phyloP scores from a whole-genome alignment of 2,797 vertebrate species.

The Allobates femoralis region DNA sequence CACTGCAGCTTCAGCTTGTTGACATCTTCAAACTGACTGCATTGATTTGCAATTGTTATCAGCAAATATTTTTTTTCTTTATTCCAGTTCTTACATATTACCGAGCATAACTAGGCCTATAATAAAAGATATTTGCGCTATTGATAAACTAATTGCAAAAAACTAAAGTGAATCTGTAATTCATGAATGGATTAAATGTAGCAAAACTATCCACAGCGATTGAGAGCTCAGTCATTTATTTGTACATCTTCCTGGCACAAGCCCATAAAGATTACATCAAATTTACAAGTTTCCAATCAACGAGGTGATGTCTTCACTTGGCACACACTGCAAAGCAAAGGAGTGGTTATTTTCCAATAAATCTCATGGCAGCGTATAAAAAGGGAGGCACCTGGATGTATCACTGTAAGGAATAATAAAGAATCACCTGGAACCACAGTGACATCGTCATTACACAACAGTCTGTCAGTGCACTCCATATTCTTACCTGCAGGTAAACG shows the following conservation, averaged over 20 bases:
- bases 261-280: not conserved
- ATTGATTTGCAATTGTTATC: not conserved
- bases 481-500: conserved; percentile 75
- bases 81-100: not conserved
- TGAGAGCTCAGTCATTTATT: not conserved
- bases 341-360: not conserved
- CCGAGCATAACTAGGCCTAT: not conserved
- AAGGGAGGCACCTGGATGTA: conserved; percentile 16
- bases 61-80: not conserved
- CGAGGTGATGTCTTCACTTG: not conserved
- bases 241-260: not conserved
- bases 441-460: not conserved
- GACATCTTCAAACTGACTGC: not conserved
- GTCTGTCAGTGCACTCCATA: not conserved
- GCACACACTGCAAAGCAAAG: not conserved
- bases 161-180: not conserved
- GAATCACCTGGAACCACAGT: not conserved
- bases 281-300: not conserved
- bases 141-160: not conserved
- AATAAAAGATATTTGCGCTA: not conserved
- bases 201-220: not conserved
- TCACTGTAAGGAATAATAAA: not conserved
- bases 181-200: not conserved
- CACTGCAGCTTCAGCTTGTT: too few species aligned
- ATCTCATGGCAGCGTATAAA: conserved; percentile 4